phyloP scores from a whole-genome alignment of 2,888 invertebrate species.

The Cryptophagus acutangulus region DNA sequence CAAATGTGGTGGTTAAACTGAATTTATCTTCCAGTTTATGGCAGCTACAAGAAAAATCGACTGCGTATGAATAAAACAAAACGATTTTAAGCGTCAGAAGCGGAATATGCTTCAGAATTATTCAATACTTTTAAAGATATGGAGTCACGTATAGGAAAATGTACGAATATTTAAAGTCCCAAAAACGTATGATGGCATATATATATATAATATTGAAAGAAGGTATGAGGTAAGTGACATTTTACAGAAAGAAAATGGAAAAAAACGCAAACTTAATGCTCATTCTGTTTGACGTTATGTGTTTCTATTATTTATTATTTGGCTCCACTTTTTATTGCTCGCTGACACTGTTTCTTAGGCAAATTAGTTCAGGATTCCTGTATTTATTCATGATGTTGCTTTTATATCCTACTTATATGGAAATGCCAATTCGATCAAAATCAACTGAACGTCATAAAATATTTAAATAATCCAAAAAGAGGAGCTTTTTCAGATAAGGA shows the following conservation, averaged over 20 bases:
- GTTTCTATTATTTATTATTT: not conserved
- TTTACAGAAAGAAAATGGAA: conserved; percentile 9
- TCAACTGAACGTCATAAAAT: too few species aligned
- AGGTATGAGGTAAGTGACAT: conserved; percentile 32
- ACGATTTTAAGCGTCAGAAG: conserved; percentile 43
- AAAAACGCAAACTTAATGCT: conserved; percentile 4
- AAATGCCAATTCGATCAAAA: too few species aligned
- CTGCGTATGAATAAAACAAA: conserved; percentile 46
- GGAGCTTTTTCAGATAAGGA: too few species aligned
- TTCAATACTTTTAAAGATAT: conserved; percentile 45
- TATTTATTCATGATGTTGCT: too few species aligned
- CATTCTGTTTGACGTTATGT: too few species aligned
- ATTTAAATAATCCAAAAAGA: too few species aligned
- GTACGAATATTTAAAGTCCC: conserved; percentile 39
- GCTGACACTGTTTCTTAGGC: too few species aligned
- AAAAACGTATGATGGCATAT: conserved; percentile 12
- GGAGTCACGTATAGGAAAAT: conserved; percentile 42
- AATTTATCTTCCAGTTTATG: conserved; percentile 41
- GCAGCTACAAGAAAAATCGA: conserved; percentile 41
- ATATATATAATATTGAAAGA: conserved; percentile 37
- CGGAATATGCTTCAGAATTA: conserved; percentile 41
- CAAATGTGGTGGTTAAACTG: conserved; percentile 39
- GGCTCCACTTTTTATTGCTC: too few species aligned
- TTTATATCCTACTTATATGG: too few species aligned
- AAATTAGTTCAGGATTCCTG: too few species aligned